Evolutionary conservation across 2,888 invertebrate species (phyloP).

Genomic region (Ophioninae sp.): DNA sequence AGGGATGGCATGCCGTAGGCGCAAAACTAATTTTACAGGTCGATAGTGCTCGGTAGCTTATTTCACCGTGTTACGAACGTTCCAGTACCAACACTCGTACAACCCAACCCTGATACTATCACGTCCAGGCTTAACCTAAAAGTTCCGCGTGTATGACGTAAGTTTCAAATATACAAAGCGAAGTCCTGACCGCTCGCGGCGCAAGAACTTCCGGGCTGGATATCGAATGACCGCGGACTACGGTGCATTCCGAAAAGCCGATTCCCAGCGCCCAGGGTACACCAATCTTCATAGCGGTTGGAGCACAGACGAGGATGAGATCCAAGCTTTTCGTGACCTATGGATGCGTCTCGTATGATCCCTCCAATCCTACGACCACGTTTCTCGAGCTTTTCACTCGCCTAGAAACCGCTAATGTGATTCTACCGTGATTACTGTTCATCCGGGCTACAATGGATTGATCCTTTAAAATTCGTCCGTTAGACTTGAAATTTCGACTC

Average conservation of each 20-base stretch:
- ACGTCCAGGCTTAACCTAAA: neutral
- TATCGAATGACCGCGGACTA: constrained; percentile 51
- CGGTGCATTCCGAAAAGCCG: constrained; percentile 61
- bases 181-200: constrained; percentile 46
- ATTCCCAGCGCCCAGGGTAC: constrained; percentile 25
- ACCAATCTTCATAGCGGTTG: constrained; percentile 10
- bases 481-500: too few species aligned
- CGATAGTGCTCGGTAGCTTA: constrained; percentile 61
- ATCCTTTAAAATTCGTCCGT: too few species aligned
- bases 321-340: constrained; percentile 9
- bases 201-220: constrained; percentile 39
- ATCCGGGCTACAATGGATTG: neutral
- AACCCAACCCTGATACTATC: neutral
- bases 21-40: constrained; percentile 67
- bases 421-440: constrained; percentile 58
- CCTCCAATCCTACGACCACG: constrained; percentile 15
- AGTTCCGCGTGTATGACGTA: neutral
- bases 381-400: constrained; percentile 61
- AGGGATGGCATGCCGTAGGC: constrained; percentile 55
- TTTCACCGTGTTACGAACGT: constrained; percentile 46
- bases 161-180: constrained; percentile 29
- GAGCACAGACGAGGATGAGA: constrained; percentile 14
- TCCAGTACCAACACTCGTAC: neutral
- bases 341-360: constrained; percentile 39
- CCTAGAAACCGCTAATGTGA: constrained; percentile 68